A percentile compares a stretch with the other conserved stretches of the same genome.
These are phyloP conservation scores for Sebastes jordani DNA, from an alignment of 2,797 vertebrate species.

Conservation along the genomic window DNA sequence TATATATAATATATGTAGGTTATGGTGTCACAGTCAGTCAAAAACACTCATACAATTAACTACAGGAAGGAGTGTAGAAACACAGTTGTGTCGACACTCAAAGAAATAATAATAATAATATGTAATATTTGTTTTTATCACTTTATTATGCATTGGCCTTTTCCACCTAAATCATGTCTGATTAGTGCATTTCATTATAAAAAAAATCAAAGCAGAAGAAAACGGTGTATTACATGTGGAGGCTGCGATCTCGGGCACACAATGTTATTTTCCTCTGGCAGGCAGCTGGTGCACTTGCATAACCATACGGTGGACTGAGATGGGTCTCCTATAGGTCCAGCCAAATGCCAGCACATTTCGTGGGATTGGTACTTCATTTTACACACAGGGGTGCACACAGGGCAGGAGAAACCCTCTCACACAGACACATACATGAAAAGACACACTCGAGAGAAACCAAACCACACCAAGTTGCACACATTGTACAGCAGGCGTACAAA, in stretches of 20 bases:
- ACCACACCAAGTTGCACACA: background rate
- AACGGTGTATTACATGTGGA: constrained; percentile 3
- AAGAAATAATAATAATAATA: no score
- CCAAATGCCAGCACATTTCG: constrained; percentile 19
- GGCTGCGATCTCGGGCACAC: background rate
- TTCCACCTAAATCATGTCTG: background rate
- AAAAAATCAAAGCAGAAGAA: background rate
- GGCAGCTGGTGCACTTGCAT: background rate
- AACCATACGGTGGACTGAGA: background rate
- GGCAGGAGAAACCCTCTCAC: background rate
- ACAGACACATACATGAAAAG: background rate
- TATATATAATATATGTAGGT: no score
- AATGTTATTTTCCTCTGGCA: constrained; percentile 26
- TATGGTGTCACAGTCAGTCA: no score
- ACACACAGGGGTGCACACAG: background rate
- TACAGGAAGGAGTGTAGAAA: background rate
- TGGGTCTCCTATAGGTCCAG: constrained; percentile 9
- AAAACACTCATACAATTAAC: background rate
- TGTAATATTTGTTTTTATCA: background rate
- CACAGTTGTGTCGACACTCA: background rate
- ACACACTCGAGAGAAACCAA: background rate
- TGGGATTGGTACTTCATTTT: background rate
- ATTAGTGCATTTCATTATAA: background rate
- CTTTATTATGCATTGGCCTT: background rate
- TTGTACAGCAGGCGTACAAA: background rate